These are phyloP conservation scores for Lacerta viridis DNA, from an alignment of 2,797 vertebrate genomes.

Conservation along the genomic window DNA sequence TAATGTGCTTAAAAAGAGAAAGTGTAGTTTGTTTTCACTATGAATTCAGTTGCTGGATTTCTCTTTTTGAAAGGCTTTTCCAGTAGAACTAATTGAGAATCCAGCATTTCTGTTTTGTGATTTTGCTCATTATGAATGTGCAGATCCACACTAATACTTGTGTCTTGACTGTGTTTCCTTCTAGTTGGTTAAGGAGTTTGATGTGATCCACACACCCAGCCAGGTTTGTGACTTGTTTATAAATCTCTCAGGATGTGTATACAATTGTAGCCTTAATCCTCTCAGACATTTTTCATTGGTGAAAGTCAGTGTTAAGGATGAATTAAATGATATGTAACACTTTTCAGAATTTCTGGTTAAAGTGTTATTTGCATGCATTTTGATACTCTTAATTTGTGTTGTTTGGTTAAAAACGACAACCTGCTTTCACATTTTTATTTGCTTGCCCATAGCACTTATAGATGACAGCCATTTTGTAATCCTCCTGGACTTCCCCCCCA, in stretches of 20 bases:
- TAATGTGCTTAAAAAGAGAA: neutral
- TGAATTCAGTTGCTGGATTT: neutral
- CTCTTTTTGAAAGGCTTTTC: neutral
- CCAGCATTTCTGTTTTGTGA: neutral
- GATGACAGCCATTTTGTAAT: neutral
- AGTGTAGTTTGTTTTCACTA: neutral
- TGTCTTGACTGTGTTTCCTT: slow-evolving; percentile 56
- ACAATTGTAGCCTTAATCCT: neutral
- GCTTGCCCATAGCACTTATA: neutral
- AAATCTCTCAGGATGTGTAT: too few species aligned
- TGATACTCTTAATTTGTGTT: neutral
- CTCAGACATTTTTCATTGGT: neutral
- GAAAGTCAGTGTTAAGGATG: neutral
- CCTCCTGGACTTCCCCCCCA: neutral
- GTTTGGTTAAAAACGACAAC: neutral
- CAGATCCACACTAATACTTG: neutral
- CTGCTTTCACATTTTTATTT: neutral
- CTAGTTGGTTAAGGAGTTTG: slow-evolving; percentile 78
- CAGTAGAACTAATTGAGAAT: neutral
- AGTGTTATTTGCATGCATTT: neutral
- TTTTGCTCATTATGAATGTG: neutral
- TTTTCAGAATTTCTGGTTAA: too few species aligned
- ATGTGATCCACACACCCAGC: slow-evolving; percentile 78
- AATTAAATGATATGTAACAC: neutral
- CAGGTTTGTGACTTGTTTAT: slow-evolving; percentile 69